phyloP scores from a whole-genome alignment of 2,797 vertebrate genomes.

The Pampus argenteus region DNA sequence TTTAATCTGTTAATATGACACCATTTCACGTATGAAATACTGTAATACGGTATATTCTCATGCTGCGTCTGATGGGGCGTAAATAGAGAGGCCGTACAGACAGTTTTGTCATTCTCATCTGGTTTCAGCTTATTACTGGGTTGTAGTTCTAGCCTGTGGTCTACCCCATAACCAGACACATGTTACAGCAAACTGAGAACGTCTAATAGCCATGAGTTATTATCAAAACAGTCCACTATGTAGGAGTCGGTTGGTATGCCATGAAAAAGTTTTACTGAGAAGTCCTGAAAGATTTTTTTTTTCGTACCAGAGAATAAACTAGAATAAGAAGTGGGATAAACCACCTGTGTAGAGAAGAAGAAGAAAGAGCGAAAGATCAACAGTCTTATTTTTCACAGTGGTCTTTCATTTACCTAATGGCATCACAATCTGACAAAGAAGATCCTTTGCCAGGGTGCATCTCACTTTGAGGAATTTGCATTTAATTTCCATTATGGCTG shows the following conservation, averaged over 20 bases:
- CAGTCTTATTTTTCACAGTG: conserved; percentile 37
- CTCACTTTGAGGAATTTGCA: conserved; percentile 48
- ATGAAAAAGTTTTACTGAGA: conserved; percentile 27
- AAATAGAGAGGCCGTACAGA: conserved; percentile 27
- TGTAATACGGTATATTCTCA: conserved; percentile 2
- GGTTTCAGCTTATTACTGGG: conserved; percentile 42
- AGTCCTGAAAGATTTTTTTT: conserved; percentile 21
- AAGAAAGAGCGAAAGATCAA: conserved; percentile 21
- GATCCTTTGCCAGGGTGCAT: conserved; percentile 9
- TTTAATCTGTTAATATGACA: conserved; percentile 26
- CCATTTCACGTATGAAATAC: conserved; percentile 8
- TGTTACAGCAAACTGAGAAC: conserved; percentile 32
- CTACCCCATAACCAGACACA: conserved; percentile 39
- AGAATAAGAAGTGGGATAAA: background rate
- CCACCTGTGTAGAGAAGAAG: conserved; percentile 29
- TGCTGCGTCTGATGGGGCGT: conserved; percentile 15
- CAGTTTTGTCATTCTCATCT: conserved; percentile 45
- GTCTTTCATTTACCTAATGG: conserved; percentile 38
- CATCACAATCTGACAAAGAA: conserved; percentile 29
- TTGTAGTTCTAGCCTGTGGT: conserved; percentile 42
- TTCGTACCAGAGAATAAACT: conserved; percentile 1
- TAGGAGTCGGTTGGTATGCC: conserved; percentile 24
- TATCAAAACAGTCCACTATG: conserved; percentile 45
- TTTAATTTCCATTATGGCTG: conserved; percentile 50
- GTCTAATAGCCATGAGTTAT: conserved; percentile 41